Conservation (phyloP, 2,113 vertebrate species). For the Neodon shergylaensis region DNA sequence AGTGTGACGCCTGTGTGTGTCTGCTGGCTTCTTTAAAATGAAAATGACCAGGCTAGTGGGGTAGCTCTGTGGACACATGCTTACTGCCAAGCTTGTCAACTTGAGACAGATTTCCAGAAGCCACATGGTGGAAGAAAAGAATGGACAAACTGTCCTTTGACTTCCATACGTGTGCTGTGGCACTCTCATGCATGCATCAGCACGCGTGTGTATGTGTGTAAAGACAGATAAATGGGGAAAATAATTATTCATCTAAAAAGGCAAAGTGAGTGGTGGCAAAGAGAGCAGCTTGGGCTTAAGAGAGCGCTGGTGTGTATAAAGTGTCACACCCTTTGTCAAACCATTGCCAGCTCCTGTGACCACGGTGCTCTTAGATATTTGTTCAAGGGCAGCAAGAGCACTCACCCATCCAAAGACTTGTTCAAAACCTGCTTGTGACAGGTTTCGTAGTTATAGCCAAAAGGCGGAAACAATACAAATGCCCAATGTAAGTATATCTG, state of each 20-base stretch:
- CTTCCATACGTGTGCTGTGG: not conserved
- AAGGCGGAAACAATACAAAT: not conserved
- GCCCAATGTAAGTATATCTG: not conserved
- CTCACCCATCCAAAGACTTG: not conserved
- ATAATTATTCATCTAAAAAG: not conserved
- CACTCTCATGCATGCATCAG: not conserved
- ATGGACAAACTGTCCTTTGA: not conserved
- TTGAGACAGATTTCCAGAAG: not conserved
- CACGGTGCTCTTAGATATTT: not conserved
- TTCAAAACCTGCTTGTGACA: not conserved
- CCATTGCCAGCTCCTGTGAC: not conserved
- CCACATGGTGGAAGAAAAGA: not conserved
- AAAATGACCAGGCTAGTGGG: not conserved
- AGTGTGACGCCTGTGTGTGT: not conserved
- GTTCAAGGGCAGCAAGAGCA: not conserved
- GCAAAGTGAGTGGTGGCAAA: not conserved
- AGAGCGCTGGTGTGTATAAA: not conserved
- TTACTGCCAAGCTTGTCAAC: too few relatives aligned
- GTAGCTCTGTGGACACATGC: not conserved
- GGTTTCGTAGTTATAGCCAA: not conserved
- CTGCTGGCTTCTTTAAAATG: not conserved
- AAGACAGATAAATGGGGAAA: not conserved
- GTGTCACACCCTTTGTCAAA: not conserved
- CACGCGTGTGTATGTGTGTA: not conserved
- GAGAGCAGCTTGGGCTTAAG: not conserved